Evolutionary conservation across 2,888 invertebrate genomes (phyloP), one percentile per base, ranked within the genome.

Genomic region (Syrphus vitripennis): DNA sequence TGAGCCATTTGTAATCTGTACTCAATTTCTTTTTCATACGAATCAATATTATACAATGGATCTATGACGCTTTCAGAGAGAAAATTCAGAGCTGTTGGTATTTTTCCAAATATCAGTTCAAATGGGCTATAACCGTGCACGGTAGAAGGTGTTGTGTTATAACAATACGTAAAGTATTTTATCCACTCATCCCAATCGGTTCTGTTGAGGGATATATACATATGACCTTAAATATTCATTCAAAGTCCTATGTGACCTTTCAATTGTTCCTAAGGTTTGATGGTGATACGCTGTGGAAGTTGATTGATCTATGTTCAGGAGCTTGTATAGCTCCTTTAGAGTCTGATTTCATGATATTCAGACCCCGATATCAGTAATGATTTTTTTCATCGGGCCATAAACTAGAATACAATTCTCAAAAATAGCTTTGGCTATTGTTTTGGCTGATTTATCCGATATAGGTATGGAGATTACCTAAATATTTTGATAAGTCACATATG

Each of bases 401-500:
- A 55, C 14, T 63, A 45, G 19, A 45, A 45, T 9, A 45, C 14
- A 45, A 45, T 45, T 53, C 2, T 53, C n/a, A 29, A 53, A 12
- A n/a, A 53, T 29, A 26, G 53, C 26, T 29, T 14, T 29, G 5
- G 53, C 29, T 19, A 82, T 21, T 3, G 50, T 50, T 26, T 40
- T 71, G 1, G 72, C 65, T 10, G 31, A 19, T 67, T 82, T 75
- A 26, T 53, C n/a, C 4, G 59, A 21, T 65, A 71, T 34, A 37
- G 76, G 76, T 53, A 75, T 42, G 4, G 53, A 34, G 14, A 59
- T 34, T n/a, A n/a, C n/a, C n/a, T 10, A 80, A n/a, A n/a, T 69
- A 61, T 67, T 80, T 74, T 10, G 75, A 50, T 63, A 81, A 45
- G 50, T 75, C 74, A 21, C 81, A 82, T 31, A 82, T 65, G 31